Evolutionary conservation across 2,888 invertebrate genomes (phyloP).

Genomic region (Spilarctia lutea): DNA sequence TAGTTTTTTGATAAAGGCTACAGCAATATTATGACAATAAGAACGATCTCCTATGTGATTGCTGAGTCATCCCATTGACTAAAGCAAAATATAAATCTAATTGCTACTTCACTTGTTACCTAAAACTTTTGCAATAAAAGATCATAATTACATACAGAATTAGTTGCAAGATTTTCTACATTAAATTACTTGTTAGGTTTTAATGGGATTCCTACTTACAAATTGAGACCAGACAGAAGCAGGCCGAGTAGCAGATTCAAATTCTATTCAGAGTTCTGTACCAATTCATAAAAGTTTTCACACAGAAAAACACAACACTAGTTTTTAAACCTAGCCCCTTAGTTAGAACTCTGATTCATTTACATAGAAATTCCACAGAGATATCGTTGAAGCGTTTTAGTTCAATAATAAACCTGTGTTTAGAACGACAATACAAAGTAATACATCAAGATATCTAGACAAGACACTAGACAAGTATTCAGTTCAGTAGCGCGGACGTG

Average conservation of each 20-base stretch:
- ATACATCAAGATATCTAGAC: constrained; percentile 12
- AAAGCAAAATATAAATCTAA: not conserved
- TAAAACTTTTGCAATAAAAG: not conserved
- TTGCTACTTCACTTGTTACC: not conserved
- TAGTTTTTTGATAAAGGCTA: not conserved
- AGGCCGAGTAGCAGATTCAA: not conserved
- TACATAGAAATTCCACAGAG: not conserved
- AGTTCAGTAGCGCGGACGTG: constrained; percentile 46
- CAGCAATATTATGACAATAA: not conserved
- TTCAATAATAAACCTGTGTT: not conserved
- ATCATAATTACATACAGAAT: not conserved
- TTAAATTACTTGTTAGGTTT: too few relatives aligned
- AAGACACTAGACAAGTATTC: constrained; percentile 23
- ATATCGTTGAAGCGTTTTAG: not conserved
- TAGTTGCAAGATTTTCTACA: not conserved
- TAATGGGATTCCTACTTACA: not conserved
- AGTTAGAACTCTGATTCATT: not conserved
- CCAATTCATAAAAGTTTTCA: not conserved
- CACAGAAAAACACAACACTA: not conserved
- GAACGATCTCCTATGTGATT: not conserved
- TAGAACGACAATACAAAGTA: not conserved
- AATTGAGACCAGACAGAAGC: not conserved
- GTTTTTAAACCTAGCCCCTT: not conserved
- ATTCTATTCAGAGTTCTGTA: not conserved
- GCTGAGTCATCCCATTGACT: not conserved